Conservation (phyloP, 2,888 invertebrate genomes). For the Melipona beecheii region DNA sequence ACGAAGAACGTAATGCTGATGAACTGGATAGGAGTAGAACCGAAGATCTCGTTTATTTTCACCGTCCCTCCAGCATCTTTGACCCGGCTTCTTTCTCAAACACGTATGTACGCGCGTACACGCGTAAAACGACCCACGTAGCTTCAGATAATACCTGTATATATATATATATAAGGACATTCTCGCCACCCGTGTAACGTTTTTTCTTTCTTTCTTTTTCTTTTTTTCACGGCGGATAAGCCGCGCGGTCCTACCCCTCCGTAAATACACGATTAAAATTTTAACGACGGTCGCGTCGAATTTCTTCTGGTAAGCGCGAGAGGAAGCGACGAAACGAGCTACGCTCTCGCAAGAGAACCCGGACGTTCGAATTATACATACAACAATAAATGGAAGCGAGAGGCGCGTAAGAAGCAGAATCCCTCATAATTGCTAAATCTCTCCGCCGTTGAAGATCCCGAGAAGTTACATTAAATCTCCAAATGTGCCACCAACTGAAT, state of each 20-base stretch:
- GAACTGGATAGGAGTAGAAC: constrained; percentile 46
- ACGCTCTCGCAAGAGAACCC: neutral
- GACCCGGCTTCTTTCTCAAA: constrained; percentile 11
- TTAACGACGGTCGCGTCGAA: neutral
- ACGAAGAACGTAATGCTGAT: constrained; percentile 51
- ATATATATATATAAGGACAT: neutral
- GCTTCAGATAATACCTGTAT: no score
- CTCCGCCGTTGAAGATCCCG: neutral
- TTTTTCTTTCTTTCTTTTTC: neutral
- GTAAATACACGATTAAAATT: constrained; percentile 2
- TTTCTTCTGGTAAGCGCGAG: neutral
- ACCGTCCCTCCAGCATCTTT: neutral
- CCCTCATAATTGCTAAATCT: constrained; percentile 29
- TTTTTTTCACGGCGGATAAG: neutral
- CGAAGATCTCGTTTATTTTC: constrained; percentile 52
- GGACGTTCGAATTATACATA: neutral
- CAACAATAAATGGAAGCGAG: neutral
- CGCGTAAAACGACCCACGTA: no score
- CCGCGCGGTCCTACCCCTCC: neutral
- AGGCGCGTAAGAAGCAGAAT: constrained; percentile 2
- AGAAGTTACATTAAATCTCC: constrained; percentile 13
- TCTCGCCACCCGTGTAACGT: neutral
- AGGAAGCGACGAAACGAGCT: neutral
- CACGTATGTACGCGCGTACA: neutral
- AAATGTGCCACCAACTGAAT: constrained; percentile 10